These are phyloP conservation scores for Rhynchomys soricoides DNA, from an alignment of 2,113 vertebrate species.

Conservation along the genomic window DNA sequence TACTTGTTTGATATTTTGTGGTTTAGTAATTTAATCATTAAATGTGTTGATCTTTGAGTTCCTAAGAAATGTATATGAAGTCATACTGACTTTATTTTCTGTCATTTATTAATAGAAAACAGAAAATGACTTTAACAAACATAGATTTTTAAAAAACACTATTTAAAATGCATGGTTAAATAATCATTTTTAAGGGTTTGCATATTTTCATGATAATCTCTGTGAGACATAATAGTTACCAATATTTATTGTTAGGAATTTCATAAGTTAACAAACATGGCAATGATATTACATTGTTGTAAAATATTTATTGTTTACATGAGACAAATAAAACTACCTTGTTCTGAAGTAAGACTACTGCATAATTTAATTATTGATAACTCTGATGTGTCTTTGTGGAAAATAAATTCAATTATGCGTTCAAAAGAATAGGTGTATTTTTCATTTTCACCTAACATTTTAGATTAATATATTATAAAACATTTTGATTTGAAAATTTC, in stretches of 20 bases:
- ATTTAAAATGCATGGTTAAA: neutral
- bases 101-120: neutral
- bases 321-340: neutral
- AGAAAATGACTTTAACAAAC: constrained; percentile 21
- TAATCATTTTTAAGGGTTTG: neutral
- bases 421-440: constrained; percentile 19
- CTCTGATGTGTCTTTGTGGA: neutral
- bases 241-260: neutral
- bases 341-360: neutral
- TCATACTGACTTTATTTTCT: constrained; percentile 9
- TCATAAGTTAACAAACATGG: neutral
- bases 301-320: neutral
- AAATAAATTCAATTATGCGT: constrained; percentile 20
- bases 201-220: neutral
- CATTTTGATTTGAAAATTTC: neutral
- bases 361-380: constrained; percentile 15
- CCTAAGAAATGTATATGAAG: neutral
- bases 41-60: neutral
- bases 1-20: neutral
- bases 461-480: constrained; percentile 6
- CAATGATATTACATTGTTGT: neutral
- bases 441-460: neutral
- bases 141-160: neutral
- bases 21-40: neutral
- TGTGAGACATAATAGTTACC: neutral